Evolutionary conservation across 2,797 vertebrate species (phyloP).

Genomic region (Liasis olivaceus): DNA sequence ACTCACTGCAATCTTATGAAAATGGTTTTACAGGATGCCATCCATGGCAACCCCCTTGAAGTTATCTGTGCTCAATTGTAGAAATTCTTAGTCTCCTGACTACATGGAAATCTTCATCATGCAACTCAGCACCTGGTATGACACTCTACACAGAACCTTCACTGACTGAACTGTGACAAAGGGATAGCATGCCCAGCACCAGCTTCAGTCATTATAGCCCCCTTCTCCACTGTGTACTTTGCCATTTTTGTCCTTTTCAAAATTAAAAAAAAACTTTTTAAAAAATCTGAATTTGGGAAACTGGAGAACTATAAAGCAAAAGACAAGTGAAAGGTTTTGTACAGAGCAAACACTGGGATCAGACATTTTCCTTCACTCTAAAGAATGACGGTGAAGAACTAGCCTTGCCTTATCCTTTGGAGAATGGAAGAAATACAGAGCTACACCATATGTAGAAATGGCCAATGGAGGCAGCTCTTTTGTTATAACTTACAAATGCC

Average conservation of each 20-base stretch:
- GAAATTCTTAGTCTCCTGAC: neutral
- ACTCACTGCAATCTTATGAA: neutral
- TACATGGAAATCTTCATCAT: neutral
- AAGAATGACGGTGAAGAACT: neutral
- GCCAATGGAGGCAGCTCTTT: slow-evolving; percentile 5
- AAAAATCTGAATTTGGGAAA: neutral
- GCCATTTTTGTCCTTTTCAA: neutral
- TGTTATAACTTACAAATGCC: slow-evolving; percentile 34
- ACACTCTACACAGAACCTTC: neutral
- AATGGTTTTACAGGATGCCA: neutral
- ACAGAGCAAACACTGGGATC: neutral
- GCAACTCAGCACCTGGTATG: neutral
- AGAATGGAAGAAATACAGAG: slow-evolving; percentile 21
- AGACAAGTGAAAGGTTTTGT: neutral
- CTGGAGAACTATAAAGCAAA: neutral
- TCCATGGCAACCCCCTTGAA: neutral
- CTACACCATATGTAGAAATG: slow-evolving; percentile 14
- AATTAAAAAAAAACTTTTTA: neutral
- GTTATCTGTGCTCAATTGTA: neutral
- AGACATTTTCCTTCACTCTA: neutral
- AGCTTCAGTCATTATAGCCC: neutral
- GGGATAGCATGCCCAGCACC: neutral
- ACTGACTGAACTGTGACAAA: neutral
- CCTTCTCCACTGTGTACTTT: neutral
- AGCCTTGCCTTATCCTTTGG: neutral